Percentiles rank a stretch among this genome's conserved stretches.
Conservation (phyloP, 2,888 invertebrate species). For the Drosophila dives region DNA sequence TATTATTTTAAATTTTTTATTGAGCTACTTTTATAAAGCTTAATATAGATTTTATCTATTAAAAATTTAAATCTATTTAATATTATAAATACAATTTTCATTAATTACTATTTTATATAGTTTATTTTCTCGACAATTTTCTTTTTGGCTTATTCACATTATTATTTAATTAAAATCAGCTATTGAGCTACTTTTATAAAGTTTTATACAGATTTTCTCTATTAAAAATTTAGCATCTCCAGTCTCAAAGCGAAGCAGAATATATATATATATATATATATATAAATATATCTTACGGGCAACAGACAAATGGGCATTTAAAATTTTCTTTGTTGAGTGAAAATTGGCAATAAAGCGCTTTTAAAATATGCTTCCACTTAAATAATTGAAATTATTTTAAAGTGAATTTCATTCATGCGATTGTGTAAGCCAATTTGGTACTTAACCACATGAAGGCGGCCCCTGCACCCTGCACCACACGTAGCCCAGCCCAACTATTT, state of each 20-base stretch:
- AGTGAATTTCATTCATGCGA: slow-evolving; percentile 48
- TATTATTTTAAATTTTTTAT: no score
- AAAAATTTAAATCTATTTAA: no score
- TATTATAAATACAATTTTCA: no score
- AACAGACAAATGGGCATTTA: slow-evolving; percentile 37
- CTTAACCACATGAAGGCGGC: slow-evolving; percentile 35
- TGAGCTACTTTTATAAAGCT: no score
- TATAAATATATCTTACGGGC: slow-evolving; percentile 6
- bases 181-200: no score
- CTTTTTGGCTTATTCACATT: no score
- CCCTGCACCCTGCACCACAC: not conserved
- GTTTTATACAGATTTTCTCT: no score
- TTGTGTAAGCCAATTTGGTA: slow-evolving; percentile 52
- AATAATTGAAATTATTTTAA: slow-evolving; percentile 75
- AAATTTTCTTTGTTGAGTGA: slow-evolving; percentile 58
- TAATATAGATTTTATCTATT: no score
- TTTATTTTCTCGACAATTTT: no score
- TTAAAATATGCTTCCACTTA: slow-evolving; percentile 73
- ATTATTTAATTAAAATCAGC: no score
- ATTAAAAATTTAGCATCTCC: slow-evolving; percentile 3
- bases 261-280: not conserved
- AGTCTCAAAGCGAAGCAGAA: not conserved
- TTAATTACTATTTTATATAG: no score
- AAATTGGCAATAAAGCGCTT: slow-evolving; percentile 75
- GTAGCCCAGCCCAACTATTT: slow-evolving; percentile 28